Conservation (phyloP, 2,797 vertebrate species). For the Fringilla coelebs region DNA sequence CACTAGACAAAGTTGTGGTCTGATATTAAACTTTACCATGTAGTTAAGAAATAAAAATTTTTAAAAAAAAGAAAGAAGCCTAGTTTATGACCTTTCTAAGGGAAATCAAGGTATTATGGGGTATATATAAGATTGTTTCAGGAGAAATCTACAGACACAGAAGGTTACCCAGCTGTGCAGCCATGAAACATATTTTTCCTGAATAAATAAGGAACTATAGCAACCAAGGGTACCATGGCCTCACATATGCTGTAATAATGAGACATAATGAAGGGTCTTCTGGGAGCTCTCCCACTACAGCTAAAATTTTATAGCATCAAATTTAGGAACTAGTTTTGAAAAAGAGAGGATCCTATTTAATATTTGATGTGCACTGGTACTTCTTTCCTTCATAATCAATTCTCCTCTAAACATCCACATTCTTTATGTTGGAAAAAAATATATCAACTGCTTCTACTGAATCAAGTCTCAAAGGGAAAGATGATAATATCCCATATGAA, state of each 20-base stretch:
- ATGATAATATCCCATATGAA: neutral
- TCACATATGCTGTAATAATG: constrained; percentile 36
- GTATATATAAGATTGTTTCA: neutral
- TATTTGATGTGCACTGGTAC: neutral
- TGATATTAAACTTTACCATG: neutral
- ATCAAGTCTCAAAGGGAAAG: neutral
- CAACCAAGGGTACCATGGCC: constrained; percentile 24
- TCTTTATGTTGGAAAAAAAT: constrained; percentile 14
- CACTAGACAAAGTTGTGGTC: neutral
- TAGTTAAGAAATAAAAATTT: neutral
- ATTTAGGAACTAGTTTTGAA: constrained; percentile 26
- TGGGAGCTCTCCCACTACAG: constrained; percentile 20
- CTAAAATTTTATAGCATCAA: constrained; percentile 2
- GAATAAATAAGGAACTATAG: constrained; percentile 36
- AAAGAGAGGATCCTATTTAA: constrained; percentile 31
- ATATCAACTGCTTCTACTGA: neutral
- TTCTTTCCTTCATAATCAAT: neutral
- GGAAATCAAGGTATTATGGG: neutral
- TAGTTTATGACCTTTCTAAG: neutral
- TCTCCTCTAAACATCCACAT: neutral
- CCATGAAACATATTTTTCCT: neutral
- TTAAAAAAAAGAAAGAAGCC: neutral
- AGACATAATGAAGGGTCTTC: constrained; percentile 31
- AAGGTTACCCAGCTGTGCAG: constrained; percentile 14
- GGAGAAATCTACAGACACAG: neutral